Base-by-base conservation (phyloP, 2,797 vertebrate species). In the Meda fulgida region DNA sequence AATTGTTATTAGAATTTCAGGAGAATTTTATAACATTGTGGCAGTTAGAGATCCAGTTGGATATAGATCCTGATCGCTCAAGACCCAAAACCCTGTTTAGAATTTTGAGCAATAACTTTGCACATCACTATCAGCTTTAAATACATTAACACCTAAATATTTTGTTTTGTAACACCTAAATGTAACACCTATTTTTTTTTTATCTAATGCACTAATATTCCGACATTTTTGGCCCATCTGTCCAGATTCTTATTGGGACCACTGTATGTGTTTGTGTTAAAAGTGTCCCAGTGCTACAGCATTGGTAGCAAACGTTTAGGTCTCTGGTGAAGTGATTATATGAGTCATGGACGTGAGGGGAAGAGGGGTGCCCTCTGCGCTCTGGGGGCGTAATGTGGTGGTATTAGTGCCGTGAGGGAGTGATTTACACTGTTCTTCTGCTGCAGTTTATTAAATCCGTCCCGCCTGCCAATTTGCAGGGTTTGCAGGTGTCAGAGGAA, bases 371-470 rank as follows among this genome's bases (percentile, higher is more conserved):
- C 81, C 87, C 84, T 78, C 82, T 85, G 89, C 55, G 86, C 87
- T 79, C 79, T 78, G 76, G 38, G 69, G 87, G 78, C 48, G 80
- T 88, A 88, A 91, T 88, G 88, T 91, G 89, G 89, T 53, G 82
- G 90, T 88, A 87, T 92, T 93, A 92, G 89, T 85, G 87, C 48
- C 58, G 76, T 79, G 87, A 88, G 86, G 67, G 53, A 84, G 88
- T 94, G 94, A 96, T 95, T 94, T 95, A 95, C 91, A 90, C 89
- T 90, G 71, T 88, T 90, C 85, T 92, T 90, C 78, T 90, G 83
- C 90, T 88, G 89, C 89, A 78, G 88, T 93, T 91, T 94, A 94
- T 95, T 94, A 94, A 93, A 94, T 78, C 81, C 5, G 80, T 72
- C 78, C 90, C 36, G 90, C 89, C 92, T 93, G 93, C 92, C 92